Evolutionary conservation across 37 sponge, comb jelly and placozoan species (phyloP), one percentile per base, ranked within the genome.

Genomic region (Haliclona indistincta): DNA sequence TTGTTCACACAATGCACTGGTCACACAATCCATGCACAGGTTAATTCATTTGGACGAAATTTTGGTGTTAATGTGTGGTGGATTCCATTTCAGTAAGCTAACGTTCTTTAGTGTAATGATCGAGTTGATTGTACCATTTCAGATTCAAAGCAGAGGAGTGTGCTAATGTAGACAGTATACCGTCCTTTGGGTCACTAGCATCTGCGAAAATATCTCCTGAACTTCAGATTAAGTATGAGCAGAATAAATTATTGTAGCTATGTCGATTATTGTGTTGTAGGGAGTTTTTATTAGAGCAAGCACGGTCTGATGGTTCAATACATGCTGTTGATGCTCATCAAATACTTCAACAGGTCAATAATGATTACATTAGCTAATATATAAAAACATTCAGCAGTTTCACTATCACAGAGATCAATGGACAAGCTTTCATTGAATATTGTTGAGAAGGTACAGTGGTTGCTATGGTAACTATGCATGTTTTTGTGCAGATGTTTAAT

Each of bases 41-140:
- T 80, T 6, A 0, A 56, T n/a, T 88, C 89, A 11, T 36, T 39
- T 45, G 74, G 62, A 8, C 53, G 89, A 17, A 88, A 88, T 43
- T 41, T 88, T 39, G 89, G 83, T 26, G 54, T 88, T 26, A 88
- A 88, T 58, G 3, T 88, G 22, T 88, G 89, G 89, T 88, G 83
- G 89, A 54, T 43, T 1, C 74, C 63, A 20, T 88, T 88, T 39
- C 10, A 56, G 84, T 83, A 67, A 74, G 76, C 29, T 40, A 66
- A n/a, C n/a, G n/a, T n/a, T n/a, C n/a, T 20, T 25, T 8, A 58
- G n/a, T n/a, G n/a, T 58, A 6, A n/a, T 58, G 7, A 26, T 25
- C 60, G 28, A 6, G 3, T 75, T 20, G 23, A 36, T 36, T 22
- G 23, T 22, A 5, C 22, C 43, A n/a, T n/a, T 52, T 29, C n/a